Conservation (phyloP, 2,888 invertebrate species). For the Serripes groenlandicus region DNA sequence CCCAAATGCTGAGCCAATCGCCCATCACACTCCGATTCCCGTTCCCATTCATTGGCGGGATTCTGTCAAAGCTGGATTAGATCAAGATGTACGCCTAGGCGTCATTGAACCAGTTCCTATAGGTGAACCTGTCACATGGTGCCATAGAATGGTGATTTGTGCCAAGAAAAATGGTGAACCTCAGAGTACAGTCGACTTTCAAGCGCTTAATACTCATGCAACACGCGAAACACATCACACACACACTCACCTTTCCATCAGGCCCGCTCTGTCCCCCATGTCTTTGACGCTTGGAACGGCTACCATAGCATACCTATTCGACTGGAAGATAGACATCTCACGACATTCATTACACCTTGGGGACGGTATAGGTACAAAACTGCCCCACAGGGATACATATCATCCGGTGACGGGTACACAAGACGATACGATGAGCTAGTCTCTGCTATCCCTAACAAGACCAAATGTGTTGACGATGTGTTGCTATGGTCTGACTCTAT, state of each 20-base stretch:
- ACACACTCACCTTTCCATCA: slow-evolving; percentile 68
- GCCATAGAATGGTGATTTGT: slow-evolving; percentile 22
- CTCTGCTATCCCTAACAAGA: slow-evolving; percentile 71
- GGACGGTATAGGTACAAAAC: slow-evolving; percentile 69
- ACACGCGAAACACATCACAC: slow-evolving; percentile 71
- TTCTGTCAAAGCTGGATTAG: slow-evolving; percentile 71
- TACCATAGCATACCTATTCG: no score
- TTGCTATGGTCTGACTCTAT: slow-evolving; percentile 51
- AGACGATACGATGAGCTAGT: slow-evolving; percentile 70
- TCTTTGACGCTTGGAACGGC: slow-evolving; percentile 66
- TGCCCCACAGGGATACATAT: slow-evolving; percentile 70
- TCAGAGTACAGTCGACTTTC: slow-evolving; percentile 72
- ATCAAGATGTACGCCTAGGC: slow-evolving; percentile 70
- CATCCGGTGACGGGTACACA: slow-evolving; percentile 48
- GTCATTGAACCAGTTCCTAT: slow-evolving; percentile 69
- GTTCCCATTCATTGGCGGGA: slow-evolving; percentile 76
- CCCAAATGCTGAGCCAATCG: slow-evolving; percentile 67
- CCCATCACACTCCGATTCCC: slow-evolving; percentile 74
- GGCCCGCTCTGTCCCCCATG: slow-evolving; percentile 67
- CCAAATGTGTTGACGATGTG: slow-evolving; percentile 55
- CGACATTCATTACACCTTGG: slow-evolving; percentile 72
- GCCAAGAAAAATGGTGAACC: slow-evolving; percentile 67
- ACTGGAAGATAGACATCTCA: no score
- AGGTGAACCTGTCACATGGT: slow-evolving; percentile 25
- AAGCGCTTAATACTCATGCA: slow-evolving; percentile 69